Percentiles rank a stretch among this genome's conserved stretches.
phyloP scores from a whole-genome alignment of 1,140 invertebrate genomes.

The Diuraphis noxia region DNA sequence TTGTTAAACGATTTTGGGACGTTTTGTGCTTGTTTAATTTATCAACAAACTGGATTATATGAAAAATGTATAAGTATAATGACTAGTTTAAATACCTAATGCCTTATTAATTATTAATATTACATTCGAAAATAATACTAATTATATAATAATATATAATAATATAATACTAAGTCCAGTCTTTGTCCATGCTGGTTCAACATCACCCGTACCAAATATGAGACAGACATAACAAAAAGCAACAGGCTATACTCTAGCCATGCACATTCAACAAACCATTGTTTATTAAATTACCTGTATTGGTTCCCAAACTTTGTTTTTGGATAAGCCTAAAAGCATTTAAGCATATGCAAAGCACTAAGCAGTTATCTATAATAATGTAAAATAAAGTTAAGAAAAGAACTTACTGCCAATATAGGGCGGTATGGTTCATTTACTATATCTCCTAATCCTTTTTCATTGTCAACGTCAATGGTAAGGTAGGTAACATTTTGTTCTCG shows the following conservation, averaged over 20 bases:
- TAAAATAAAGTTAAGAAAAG: conserved; percentile 1
- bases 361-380: background rate
- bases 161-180: background rate
- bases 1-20: background rate
- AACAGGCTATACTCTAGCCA: background rate
- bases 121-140: background rate
- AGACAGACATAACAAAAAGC: background rate
- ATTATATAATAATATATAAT: too few relatives aligned
- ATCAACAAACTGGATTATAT: background rate
- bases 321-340: conserved; percentile 2
- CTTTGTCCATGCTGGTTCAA: background rate
- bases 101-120: background rate
- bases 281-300: background rate
- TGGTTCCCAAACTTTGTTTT: conserved; percentile 10
- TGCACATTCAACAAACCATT: background rate
- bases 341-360: background rate
- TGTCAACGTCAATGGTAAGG: background rate
- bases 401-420: background rate
- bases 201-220: background rate
- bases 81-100: background rate
- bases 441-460: background rate
- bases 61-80: background rate
- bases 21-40: background rate
- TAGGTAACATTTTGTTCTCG: background rate
- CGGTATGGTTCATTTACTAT: background rate